Conservation (phyloP, 1,140 invertebrate species). For the Papilio helenus region DNA sequence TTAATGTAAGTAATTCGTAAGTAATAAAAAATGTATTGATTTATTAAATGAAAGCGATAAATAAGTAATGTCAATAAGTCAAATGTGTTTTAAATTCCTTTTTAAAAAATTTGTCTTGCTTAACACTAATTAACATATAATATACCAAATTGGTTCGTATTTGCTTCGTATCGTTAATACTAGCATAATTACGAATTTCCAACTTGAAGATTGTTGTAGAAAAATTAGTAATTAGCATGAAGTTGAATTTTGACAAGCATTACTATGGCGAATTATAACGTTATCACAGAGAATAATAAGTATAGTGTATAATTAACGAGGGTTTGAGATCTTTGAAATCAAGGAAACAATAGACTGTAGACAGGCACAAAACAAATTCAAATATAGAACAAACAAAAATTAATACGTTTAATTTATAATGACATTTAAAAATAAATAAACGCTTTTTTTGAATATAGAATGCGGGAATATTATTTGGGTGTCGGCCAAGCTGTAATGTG, state of each 20-base stretch:
- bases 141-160: neutral
- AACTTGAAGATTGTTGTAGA: neutral
- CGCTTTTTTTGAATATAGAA: conserved; percentile 18
- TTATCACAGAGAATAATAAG: conserved; percentile 13
- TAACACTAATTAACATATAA: conserved; percentile 7
- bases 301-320: neutral
- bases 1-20: conserved; percentile 8
- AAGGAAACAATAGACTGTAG: conserved; percentile 7
- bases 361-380: neutral
- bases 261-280: neutral
- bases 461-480: conserved; percentile 22
- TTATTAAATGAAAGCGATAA: neutral
- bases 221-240: conserved; percentile 9
- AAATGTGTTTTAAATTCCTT: neutral
- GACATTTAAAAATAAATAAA: conserved; percentile 26
- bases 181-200: conserved; percentile 9
- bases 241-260: conserved; percentile 23
- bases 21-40: neutral
- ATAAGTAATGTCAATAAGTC: conserved; percentile 8
- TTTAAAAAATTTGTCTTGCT: conserved; percentile 18
- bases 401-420: conserved; percentile 25
- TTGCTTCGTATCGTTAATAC: neutral
- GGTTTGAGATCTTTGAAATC: neutral
- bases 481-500: conserved; percentile 33
- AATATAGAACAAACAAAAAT: conserved; percentile 16